Evolutionary conservation across 2,888 invertebrate species (phyloP).

Genomic region (Stenchaetothrips biformis): DNA sequence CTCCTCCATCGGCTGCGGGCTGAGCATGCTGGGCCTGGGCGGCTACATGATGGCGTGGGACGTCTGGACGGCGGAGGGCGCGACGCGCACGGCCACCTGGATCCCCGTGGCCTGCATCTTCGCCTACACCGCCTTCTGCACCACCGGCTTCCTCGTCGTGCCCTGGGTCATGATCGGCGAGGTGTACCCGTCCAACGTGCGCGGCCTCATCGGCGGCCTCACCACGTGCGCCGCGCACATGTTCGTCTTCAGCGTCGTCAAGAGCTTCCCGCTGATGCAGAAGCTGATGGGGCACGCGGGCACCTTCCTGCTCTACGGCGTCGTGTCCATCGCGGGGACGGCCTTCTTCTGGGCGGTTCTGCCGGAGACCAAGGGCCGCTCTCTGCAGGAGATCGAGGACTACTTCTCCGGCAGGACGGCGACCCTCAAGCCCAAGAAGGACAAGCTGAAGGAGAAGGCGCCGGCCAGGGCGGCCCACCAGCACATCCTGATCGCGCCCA

Average conservation of each 20-base stretch:
- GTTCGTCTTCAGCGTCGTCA: conserved; percentile 63
- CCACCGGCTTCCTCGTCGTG: conserved; percentile 61
- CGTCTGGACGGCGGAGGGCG: conserved; percentile 48
- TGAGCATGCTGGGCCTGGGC: conserved; percentile 57
- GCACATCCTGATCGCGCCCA: conserved; percentile 21
- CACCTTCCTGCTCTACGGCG: conserved; percentile 58
- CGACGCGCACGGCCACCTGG: conserved; percentile 51
- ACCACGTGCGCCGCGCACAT: conserved; percentile 62
- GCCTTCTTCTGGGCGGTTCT: conserved; percentile 60
- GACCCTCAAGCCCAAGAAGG: conserved; percentile 42
- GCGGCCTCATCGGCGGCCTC: conserved; percentile 61
- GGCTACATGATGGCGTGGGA: conserved; percentile 56
- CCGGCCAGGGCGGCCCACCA: conserved; percentile 26
- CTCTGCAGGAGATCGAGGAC: conserved; percentile 65
- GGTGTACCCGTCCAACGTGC: conserved; percentile 63
- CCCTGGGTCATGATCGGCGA: conserved; percentile 74
- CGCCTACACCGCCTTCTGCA: conserved; percentile 58
- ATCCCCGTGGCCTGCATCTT: conserved; percentile 59
- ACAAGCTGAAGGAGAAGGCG: not conserved
- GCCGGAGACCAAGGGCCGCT: conserved; percentile 64
- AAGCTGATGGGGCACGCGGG: conserved; percentile 53
- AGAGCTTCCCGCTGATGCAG: conserved; percentile 58
- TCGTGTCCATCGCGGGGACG: conserved; percentile 54
- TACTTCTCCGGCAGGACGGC: conserved; percentile 61
- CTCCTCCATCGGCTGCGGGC: conserved; percentile 57